Percentiles rank a stretch among this genome's conserved stretches.
phyloP scores from a whole-genome alignment of 1,140 invertebrate species.

The Lordiphosa collinella region DNA sequence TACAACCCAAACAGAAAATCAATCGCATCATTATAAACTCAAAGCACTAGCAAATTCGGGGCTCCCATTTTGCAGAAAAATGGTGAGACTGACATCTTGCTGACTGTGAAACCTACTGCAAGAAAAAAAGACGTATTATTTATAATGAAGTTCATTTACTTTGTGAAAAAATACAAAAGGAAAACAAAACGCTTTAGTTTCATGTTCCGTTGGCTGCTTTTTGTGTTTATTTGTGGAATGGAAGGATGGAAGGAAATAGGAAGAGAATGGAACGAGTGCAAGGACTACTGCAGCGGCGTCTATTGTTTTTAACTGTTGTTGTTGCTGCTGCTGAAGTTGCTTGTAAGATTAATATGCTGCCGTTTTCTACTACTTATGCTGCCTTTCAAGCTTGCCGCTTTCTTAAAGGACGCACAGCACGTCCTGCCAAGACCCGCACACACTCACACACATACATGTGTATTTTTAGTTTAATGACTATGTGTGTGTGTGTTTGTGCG shows the following conservation, averaged over 20 bases:
- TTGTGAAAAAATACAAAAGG: constrained; percentile 41
- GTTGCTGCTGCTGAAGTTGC: constrained; percentile 53
- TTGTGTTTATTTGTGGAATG: constrained; percentile 11
- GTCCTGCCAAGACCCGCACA: constrained; percentile 30
- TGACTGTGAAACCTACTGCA: no score
- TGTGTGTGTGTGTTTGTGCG: constrained; percentile 19
- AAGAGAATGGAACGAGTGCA: constrained; percentile 25
- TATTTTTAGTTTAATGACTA: constrained; percentile 44
- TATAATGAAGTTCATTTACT: constrained; percentile 71
- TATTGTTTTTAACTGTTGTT: constrained; percentile 34
- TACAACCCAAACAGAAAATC: no score
- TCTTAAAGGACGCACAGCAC: constrained; percentile 38
- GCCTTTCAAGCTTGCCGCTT: constrained; percentile 53
- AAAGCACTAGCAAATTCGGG: no score
- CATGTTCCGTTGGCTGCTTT: constrained; percentile 35
- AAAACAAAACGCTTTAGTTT: constrained; percentile 55
- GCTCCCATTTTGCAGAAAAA: no score
- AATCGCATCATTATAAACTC: no score
- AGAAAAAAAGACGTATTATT: constrained; percentile 23
- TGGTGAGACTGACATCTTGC: no score
- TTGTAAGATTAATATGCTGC: constrained; percentile 71
- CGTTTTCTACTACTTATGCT: constrained; percentile 72
- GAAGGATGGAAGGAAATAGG: constrained; percentile 15
- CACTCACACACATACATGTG: not conserved
- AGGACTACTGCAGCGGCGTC: constrained; percentile 28